phyloP scores from a whole-genome alignment of 2,888 invertebrate species.

The Tholera decimalis region DNA sequence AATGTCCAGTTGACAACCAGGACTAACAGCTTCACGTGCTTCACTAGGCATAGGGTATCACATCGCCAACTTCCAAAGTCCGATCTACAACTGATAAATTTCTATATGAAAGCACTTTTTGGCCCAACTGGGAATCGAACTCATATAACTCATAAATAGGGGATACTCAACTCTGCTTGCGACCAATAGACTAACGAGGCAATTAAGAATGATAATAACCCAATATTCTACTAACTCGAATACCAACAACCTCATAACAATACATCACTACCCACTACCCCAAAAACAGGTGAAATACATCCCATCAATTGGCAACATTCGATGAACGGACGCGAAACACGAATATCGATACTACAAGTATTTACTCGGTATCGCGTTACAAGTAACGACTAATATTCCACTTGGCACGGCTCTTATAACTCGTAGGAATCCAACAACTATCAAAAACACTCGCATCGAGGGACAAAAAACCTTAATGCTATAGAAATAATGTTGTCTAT shows the following conservation, averaged over 20 bases:
- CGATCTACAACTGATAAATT: too few species aligned
- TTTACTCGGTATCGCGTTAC: slow-evolving; percentile 71
- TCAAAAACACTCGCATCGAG: background rate
- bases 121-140: too few species aligned
- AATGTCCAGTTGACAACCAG: too few species aligned
- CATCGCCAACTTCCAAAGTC: too few species aligned
- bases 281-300: slow-evolving; percentile 44
- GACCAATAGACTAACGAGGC: too few species aligned
- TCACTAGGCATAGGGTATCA: too few species aligned
- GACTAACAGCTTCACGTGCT: too few species aligned
- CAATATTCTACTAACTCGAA: background rate
- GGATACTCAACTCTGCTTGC: too few species aligned
- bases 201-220: background rate
- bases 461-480: slow-evolving; percentile 15
- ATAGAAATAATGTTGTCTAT: background rate
- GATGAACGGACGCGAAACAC: slow-evolving; percentile 65
- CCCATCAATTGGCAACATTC: slow-evolving; percentile 41
- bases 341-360: slow-evolving; percentile 64
- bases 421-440: slow-evolving; percentile 44
- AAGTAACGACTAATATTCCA: slow-evolving; percentile 72
- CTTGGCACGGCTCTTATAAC: slow-evolving; percentile 69
- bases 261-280: slow-evolving; percentile 28
- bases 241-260: background rate
- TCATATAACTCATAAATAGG: too few species aligned
- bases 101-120: too few species aligned